These are phyloP conservation scores for Poeciliopsis paucimaculata DNA, from an alignment of 2,797 vertebrate genomes.

Conservation along the genomic window DNA sequence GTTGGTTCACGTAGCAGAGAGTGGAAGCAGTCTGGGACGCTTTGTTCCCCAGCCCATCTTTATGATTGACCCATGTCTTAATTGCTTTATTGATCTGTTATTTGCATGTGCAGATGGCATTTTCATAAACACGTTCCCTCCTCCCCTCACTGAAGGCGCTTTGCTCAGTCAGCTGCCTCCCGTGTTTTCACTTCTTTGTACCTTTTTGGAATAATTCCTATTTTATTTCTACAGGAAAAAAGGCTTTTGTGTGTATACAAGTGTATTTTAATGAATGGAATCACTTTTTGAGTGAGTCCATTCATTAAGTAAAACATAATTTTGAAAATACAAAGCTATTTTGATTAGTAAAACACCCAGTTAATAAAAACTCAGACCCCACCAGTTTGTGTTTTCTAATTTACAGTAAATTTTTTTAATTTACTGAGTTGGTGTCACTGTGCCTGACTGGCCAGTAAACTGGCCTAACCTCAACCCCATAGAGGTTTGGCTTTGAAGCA, in stretches of 20 bases:
- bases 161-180: constrained; percentile 33
- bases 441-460: neutral
- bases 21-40: constrained; percentile 49
- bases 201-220: neutral
- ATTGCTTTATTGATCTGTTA: constrained; percentile 69
- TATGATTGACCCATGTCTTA: constrained; percentile 65
- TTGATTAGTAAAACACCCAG: neutral
- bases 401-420: too few relatives aligned
- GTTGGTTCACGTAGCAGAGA: constrained; percentile 87
- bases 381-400: too few relatives aligned
- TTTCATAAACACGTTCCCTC: constrained; percentile 46
- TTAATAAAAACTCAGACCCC: neutral
- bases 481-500: neutral
- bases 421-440: neutral
- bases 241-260: neutral
- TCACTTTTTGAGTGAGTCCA: neutral
- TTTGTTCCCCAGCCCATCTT: constrained; percentile 57
- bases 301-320: neutral
- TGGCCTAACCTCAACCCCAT: neutral
- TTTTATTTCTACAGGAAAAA: neutral
- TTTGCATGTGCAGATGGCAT: constrained; percentile 72
- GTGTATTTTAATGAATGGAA: neutral
- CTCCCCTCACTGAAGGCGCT: constrained; percentile 43
- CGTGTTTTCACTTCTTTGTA: constrained; percentile 32
- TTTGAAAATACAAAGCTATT: neutral